Conservation (phyloP, 2,888 invertebrate genomes). For the Rhamphomyia laevipes region DNA sequence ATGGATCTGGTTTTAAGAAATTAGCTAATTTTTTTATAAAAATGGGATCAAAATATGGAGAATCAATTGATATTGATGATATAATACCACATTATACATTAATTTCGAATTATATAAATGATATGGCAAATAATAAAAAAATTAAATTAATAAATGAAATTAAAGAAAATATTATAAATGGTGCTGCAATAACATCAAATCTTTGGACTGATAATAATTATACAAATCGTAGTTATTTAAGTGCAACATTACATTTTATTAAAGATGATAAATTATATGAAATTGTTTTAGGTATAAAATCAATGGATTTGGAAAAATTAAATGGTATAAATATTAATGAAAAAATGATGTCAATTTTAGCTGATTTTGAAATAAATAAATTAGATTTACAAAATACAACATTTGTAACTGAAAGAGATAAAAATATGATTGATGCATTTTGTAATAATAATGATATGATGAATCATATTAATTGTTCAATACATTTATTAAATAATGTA, state of each 20-base stretch:
- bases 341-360: not conserved
- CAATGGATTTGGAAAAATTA: not conserved
- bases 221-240: no score
- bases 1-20: not conserved
- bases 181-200: not conserved
- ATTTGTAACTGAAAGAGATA: not conserved
- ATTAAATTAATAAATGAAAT: not conserved
- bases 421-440: not conserved
- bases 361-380: not conserved
- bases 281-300: not conserved
- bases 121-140: not conserved
- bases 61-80: conserved; percentile 2
- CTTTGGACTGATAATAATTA: not conserved
- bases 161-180: not conserved
- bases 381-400: not conserved
- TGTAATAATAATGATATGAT: no score
- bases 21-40: not conserved
- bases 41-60: conserved; percentile 1
- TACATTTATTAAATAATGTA: not conserved
- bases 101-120: not conserved
- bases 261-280: not conserved
- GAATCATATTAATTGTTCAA: not conserved
- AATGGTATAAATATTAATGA: not conserved
- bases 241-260: not conserved
- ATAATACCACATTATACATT: conserved; percentile 1